Evolutionary conservation across 2,113 vertebrate genomes (phyloP), one percentile per base, ranked within the genome.

Genomic region (Takifugu bimaculatus): DNA sequence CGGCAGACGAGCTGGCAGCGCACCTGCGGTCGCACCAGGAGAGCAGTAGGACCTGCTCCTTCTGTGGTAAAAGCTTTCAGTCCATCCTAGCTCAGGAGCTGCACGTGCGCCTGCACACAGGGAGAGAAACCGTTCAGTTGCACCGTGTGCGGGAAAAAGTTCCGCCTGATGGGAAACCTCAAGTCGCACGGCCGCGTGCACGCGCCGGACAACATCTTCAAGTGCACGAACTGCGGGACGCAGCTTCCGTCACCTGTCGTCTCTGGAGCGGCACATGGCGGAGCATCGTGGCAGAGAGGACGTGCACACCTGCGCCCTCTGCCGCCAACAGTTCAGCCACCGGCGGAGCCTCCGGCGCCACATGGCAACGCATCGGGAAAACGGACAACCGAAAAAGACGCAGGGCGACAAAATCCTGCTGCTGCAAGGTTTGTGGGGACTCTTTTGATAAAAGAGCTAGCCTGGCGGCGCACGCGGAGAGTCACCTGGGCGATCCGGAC

Each of bases 151-250:
- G 74, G 80, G 7, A 82, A 81, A 53, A 75, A 63, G 54, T 86
- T 86, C 67, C 74, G 70, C 35, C 82, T 81, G 45, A 83, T 83
- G 35, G 82, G 82, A 0, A 83, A 85, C 62, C 54, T 87, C 26
- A 63, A 43, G 0, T 75, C 80, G 0, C 85, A 83, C 80, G 15
- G 63, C 26, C 71, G 43, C 0, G 52, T 79, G 7, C 82, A 83
- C 13, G 57, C 65, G 0, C 2, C 65, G 0, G 73, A 84, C 14
- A 82, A 80, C 29, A 68, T 75, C 0, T 85, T 81, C 56, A 58
- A 65, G 13, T 85, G 83, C 28, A 68, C 53, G 6, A 60, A 77
- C 26, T 85, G 83, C 47, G 32, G 32, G 50, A n/a, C 65, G 76
- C 0, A 63, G 69, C 13, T 85, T 83, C 43, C 78, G 77, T 15